phyloP scores from a whole-genome alignment of 2,113 vertebrate genomes.

The Genyomyrus donnyi region DNA sequence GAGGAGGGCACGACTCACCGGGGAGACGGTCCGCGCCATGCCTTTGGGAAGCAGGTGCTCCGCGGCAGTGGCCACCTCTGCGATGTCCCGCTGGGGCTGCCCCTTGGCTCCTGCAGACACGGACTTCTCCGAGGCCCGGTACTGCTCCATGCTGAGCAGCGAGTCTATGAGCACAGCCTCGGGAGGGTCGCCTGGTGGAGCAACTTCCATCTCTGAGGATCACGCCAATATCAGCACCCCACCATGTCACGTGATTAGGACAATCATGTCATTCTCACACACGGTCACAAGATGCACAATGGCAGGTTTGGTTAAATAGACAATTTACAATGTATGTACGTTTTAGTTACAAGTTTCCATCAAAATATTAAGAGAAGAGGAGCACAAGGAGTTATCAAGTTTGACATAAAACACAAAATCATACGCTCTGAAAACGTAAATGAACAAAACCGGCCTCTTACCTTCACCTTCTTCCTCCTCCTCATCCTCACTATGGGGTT shows the following conservation, averaged over 20 bases:
- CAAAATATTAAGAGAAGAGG: neutral
- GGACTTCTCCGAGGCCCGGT: slow-evolving; percentile 62
- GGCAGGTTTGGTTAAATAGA: neutral
- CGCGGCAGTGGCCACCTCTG: slow-evolving; percentile 78
- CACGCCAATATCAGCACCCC: neutral
- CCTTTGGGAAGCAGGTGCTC: slow-evolving; percentile 81
- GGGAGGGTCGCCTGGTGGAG: slow-evolving; percentile 51
- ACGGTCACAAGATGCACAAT: neutral
- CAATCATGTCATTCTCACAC: neutral
- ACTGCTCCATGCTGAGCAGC: slow-evolving; percentile 76
- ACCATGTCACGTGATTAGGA: neutral
- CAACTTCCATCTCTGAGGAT: slow-evolving; percentile 61
- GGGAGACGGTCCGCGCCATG: slow-evolving; percentile 68
- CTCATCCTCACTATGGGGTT: slow-evolving; percentile 68
- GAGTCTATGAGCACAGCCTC: slow-evolving; percentile 80
- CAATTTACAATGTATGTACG: neutral
- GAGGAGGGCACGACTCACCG: slow-evolving; percentile 52
- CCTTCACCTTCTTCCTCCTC: slow-evolving; percentile 71
- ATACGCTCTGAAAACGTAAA: neutral
- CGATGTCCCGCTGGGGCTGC: slow-evolving; percentile 72
- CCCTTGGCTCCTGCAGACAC: slow-evolving; percentile 47
- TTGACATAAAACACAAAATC: neutral
- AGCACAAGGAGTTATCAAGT: neutral
- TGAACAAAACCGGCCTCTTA: neutral
- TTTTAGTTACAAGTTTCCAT: neutral